Percentiles rank a stretch among this genome's conserved stretches.
Evolutionary conservation across 2,113 vertebrate genomes (phyloP).

Genomic region (Semicossyphus pulcher): DNA sequence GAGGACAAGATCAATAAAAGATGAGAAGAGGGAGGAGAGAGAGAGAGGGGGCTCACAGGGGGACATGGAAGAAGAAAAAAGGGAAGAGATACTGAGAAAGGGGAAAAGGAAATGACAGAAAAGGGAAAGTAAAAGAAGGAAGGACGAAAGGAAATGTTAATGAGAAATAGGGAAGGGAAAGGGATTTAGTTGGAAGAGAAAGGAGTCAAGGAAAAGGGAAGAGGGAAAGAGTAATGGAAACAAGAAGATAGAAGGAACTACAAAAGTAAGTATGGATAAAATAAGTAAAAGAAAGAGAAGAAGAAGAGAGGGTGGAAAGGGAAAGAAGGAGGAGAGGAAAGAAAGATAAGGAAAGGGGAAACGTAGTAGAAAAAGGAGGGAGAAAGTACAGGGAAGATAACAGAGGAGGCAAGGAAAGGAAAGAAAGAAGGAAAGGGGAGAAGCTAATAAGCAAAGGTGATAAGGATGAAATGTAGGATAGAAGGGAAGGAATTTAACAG

Average conservation of each 20-base stretch:
- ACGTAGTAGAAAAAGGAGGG: background rate
- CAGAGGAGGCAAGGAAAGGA: background rate
- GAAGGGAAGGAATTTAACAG: background rate
- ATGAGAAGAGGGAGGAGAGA: background rate
- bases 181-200: background rate
- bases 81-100: background rate
- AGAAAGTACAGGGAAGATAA: background rate
- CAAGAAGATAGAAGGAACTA: background rate
- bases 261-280: background rate
- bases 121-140: background rate
- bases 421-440: slow-evolving; percentile 5
- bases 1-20: background rate
- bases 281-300: background rate
- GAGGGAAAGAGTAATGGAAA: no score
- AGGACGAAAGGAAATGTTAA: background rate
- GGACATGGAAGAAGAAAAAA: background rate
- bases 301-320: background rate
- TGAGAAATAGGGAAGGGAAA: background rate
- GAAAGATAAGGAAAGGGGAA: background rate
- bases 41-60: background rate
- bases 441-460: background rate
- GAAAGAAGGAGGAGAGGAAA: background rate
- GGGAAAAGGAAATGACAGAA: background rate
- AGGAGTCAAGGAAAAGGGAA: background rate
- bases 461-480: background rate